A percentile compares a stretch with the other conserved stretches of the same genome.
Evolutionary conservation across 2,113 vertebrate genomes (phyloP).

Genomic region (Pedionomus torquatus): DNA sequence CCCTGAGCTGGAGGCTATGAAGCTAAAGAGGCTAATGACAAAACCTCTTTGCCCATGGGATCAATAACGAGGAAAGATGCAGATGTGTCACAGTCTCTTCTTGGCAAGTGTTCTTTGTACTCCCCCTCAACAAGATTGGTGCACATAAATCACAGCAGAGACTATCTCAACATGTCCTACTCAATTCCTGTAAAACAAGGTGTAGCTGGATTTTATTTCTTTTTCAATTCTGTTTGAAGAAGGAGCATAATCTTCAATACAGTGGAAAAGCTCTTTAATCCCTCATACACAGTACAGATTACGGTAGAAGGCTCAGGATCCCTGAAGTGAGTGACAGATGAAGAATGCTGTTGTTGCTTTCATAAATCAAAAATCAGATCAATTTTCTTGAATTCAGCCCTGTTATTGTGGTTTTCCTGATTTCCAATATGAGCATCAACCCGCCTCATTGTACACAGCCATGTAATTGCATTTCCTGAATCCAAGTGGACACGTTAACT

Average conservation of each 20-base stretch:
- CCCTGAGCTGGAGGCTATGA: neutral
- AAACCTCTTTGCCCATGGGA: neutral
- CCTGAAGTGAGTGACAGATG: neutral
- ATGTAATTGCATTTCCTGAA: neutral
- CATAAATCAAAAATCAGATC: neutral
- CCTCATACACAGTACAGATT: neutral
- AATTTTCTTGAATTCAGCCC: neutral
- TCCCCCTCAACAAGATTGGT: neutral
- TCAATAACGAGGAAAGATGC: neutral
- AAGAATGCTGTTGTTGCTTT: neutral
- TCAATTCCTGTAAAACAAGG: neutral
- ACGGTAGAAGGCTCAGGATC: neutral
- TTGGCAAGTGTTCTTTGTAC: neutral
- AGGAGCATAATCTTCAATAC: neutral
- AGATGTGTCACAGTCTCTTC: neutral
- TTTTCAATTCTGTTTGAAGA: slow-evolving; percentile 19
- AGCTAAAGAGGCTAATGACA: neutral
- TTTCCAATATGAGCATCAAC: neutral
- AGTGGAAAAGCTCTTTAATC: neutral
- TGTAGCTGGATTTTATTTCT: neutral
- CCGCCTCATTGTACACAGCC: neutral
- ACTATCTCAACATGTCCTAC: neutral
- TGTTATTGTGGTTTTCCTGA: neutral
- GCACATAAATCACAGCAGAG: neutral
- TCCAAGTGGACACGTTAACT: neutral